Conservation (phyloP, 2,797 vertebrate species). For the Spinus pinus region DNA sequence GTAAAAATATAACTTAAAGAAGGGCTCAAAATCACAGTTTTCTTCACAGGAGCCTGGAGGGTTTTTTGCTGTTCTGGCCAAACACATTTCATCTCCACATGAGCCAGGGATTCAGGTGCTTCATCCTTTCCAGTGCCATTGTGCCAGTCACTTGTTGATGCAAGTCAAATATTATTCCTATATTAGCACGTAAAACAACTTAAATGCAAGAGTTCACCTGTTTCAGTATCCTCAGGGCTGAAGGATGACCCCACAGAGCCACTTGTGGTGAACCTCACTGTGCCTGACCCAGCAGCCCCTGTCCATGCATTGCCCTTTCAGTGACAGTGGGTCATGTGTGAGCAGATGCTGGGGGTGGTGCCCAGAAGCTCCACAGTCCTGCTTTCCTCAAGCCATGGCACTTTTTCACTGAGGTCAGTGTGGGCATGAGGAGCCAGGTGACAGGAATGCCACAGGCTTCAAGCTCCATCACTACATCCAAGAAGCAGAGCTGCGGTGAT, state of each 20-base stretch:
- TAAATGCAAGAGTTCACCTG: neutral
- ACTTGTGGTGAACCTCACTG: neutral
- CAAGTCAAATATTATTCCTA: neutral
- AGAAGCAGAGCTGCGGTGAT: neutral
- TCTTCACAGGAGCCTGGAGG: neutral
- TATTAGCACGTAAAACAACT: neutral
- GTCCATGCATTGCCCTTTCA: neutral
- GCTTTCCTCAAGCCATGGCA: neutral
- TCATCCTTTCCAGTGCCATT: neutral
- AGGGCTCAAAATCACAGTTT: neutral
- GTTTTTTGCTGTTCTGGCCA: neutral
- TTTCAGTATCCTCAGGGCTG: neutral
- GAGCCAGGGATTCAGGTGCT: neutral
- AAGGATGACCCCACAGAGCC: neutral
- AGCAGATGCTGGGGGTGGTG: neutral
- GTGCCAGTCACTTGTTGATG: neutral
- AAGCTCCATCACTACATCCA: neutral
- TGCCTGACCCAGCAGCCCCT: neutral
- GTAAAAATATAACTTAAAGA: neutral
- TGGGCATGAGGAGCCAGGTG: neutral
- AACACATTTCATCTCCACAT: neutral
- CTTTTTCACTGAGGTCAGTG: neutral
- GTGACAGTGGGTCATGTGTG: neutral
- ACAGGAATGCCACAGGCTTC: neutral
- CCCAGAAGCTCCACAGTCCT: neutral